phyloP scores from a whole-genome alignment of 2,888 invertebrate genomes.

The Hirtodrosophila cameraria region DNA sequence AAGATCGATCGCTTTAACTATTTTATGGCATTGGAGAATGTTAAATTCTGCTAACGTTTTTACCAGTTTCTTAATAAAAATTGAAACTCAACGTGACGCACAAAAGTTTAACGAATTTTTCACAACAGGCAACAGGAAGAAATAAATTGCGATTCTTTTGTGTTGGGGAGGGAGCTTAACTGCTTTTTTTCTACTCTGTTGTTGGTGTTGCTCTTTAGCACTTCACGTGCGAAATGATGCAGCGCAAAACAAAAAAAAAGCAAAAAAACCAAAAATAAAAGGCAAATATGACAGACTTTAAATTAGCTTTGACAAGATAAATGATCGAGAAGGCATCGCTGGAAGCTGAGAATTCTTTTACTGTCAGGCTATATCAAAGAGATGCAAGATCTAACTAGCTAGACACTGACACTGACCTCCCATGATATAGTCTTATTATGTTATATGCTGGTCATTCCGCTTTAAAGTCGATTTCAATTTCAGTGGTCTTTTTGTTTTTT shows the following conservation, averaged over 20 bases:
- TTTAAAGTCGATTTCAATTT: slow-evolving; percentile 60
- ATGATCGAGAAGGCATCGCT: slow-evolving; percentile 52
- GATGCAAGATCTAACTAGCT: slow-evolving; percentile 21
- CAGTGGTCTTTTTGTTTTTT: not conserved
- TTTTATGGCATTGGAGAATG: too few relatives aligned
- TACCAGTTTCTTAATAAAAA: too few relatives aligned
- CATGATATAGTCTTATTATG: slow-evolving; percentile 53
- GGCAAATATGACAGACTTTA: slow-evolving; percentile 27
- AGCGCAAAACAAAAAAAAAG: slow-evolving; percentile 18
- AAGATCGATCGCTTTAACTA: too few relatives aligned
- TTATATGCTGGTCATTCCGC: slow-evolving; percentile 34
- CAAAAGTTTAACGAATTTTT: slow-evolving; percentile 55
- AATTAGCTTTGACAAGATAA: slow-evolving; percentile 74
- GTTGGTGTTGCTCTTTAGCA: slow-evolving; percentile 63
- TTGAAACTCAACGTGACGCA: slow-evolving; percentile 40
- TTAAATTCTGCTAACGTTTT: too few relatives aligned
- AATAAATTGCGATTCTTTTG: slow-evolving; percentile 56
- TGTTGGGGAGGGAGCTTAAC: slow-evolving; percentile 10
- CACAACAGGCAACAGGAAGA: slow-evolving; percentile 38
- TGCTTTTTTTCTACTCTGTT: not conserved
- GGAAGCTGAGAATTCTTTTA: slow-evolving; percentile 15
- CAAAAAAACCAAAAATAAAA: slow-evolving; percentile 16
- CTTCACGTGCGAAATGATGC: slow-evolving; percentile 66
- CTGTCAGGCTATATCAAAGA: not conserved
- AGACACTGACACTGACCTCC: slow-evolving; percentile 33